Evolutionary conservation across 2,797 vertebrate genomes (phyloP).

Genomic region (Poliocrania exsul): DNA sequence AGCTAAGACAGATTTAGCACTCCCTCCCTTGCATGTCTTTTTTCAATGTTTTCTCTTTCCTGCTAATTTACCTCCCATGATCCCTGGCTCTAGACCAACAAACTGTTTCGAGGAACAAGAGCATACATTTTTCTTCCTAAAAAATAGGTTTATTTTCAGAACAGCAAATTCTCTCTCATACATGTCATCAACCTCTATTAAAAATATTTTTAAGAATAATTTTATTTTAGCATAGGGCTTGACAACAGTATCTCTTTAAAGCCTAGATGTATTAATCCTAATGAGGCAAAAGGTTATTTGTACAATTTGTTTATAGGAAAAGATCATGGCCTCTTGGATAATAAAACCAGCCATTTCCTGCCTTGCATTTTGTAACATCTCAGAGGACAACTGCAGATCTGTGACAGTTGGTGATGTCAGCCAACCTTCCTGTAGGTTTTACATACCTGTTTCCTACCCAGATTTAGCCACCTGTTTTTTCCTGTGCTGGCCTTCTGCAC

Average conservation of each 20-base stretch:
- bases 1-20: slow-evolving; percentile 38
- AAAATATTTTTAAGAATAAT: background rate
- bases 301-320: background rate
- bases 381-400: background rate
- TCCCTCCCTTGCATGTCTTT: slow-evolving; percentile 32
- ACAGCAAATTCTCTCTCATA: background rate
- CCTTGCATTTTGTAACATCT: background rate
- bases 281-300: background rate
- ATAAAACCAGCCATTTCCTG: background rate
- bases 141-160: slow-evolving; percentile 18
- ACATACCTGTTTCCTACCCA: background rate
- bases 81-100: background rate
- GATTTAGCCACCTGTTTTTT: background rate
- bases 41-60: slow-evolving; percentile 56
- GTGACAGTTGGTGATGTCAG: background rate
- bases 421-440: background rate
- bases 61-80: slow-evolving; percentile 53
- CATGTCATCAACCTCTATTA: background rate
- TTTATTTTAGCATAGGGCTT: background rate
- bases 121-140: background rate
- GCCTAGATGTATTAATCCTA: background rate
- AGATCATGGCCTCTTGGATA: background rate
- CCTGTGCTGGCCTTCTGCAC: background rate
- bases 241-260: background rate
- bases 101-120: slow-evolving; percentile 13